Percentiles rank a stretch among this genome's conserved stretches.
Evolutionary conservation across 2,113 vertebrate species (phyloP).

Genomic region (Macrotus californicus): DNA sequence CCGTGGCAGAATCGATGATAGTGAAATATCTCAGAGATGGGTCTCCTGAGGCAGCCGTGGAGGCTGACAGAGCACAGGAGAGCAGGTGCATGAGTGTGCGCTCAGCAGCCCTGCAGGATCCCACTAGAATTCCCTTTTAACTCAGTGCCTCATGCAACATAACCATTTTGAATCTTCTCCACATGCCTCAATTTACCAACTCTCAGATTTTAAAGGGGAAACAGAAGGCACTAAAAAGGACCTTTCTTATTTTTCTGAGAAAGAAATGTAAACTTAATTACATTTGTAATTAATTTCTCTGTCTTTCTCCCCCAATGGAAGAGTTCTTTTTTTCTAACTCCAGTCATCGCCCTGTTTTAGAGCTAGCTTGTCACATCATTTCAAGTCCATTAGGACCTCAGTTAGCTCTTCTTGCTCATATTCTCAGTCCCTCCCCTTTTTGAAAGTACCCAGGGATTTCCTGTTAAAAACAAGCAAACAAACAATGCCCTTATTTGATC

Average conservation of each 20-base stretch:
- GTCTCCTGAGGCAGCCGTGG: not conserved
- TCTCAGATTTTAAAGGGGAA: not conserved
- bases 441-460: not conserved
- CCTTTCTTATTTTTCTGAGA: accelerated
- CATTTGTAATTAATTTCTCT: not conserved
- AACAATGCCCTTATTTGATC: not conserved
- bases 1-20: not conserved
- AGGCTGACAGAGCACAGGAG: not conserved
- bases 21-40: too few species aligned
- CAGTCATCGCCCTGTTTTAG: not conserved
- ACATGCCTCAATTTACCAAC: accelerated
- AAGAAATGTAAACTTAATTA: not conserved
- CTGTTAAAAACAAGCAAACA: not conserved
- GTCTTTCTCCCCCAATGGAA: not conserved
- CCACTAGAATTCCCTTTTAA: too few species aligned
- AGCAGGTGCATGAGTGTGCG: accelerated
- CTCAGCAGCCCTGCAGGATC: not conserved
- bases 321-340: not conserved
- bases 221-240: not conserved
- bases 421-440: not conserved
- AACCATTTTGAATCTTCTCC: too few species aligned
- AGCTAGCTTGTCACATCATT: accelerated
- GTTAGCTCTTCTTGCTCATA: not conserved
- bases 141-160: accelerated
- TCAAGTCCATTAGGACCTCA: too few species aligned